Conservation (phyloP, 2,797 vertebrate genomes). For the Podarcis siculus region DNA sequence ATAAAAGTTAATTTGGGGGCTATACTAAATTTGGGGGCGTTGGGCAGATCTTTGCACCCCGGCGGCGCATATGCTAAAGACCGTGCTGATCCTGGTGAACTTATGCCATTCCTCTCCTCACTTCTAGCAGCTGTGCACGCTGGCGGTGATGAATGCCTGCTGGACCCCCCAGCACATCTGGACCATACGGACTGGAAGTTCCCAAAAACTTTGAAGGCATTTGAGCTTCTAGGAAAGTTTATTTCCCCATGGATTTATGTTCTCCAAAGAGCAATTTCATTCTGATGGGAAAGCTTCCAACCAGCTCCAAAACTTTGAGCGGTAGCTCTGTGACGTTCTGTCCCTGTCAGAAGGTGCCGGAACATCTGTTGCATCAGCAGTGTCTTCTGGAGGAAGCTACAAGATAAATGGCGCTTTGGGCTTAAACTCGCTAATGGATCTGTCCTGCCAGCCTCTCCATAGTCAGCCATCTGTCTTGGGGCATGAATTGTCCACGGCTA, state of each 20-base stretch:
- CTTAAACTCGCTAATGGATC: constrained; percentile 54
- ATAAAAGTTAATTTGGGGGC: too few relatives aligned
- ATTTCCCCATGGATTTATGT: not conserved
- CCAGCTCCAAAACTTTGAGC: constrained; percentile 16
- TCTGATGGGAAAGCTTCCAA: not conserved
- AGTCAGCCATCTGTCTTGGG: constrained; percentile 56
- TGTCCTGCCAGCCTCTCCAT: constrained; percentile 49
- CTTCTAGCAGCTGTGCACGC: not conserved
- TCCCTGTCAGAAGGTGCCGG: constrained; percentile 60
- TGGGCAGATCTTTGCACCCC: too few relatives aligned
- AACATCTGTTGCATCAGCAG: constrained; percentile 70
- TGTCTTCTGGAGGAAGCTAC: constrained; percentile 48
- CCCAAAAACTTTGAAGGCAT: not conserved
- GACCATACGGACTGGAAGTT: not conserved
- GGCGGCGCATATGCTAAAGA: too few relatives aligned
- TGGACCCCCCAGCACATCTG: not conserved
- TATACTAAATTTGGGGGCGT: too few relatives aligned
- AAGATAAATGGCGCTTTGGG: constrained; percentile 65
- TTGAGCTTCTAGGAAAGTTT: not conserved
- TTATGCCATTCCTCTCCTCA: too few relatives aligned
- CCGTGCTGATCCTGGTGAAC: too few relatives aligned
- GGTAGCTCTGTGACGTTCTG: constrained; percentile 48
- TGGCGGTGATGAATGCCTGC: not conserved
- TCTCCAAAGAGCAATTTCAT: constrained; percentile 3
- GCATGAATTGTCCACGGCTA: constrained; percentile 47